Conservation (phyloP, 2,797 vertebrate species). For the Coilia nasus region DNA sequence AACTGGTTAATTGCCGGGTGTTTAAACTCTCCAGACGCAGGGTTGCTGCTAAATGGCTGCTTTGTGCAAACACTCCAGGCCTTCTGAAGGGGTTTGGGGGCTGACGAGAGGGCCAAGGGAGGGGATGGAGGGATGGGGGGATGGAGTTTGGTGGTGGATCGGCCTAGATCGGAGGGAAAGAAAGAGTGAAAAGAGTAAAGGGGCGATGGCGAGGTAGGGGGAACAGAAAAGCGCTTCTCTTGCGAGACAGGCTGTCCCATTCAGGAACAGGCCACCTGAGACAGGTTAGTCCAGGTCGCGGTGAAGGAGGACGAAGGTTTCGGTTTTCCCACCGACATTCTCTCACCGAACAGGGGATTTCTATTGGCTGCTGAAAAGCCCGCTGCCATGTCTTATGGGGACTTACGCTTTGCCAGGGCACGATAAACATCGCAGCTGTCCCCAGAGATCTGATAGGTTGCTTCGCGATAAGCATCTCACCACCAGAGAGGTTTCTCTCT, state of each 20-base stretch:
- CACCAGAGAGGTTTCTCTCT: neutral
- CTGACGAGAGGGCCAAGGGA: neutral
- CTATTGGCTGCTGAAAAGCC: slow-evolving; percentile 19
- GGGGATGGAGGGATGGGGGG: neutral
- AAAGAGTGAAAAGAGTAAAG: neutral
- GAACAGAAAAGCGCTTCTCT: neutral
- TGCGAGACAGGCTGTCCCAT: slow-evolving; percentile 30
- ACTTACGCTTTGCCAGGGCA: neutral
- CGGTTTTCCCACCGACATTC: slow-evolving; percentile 15
- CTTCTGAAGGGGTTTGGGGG: slow-evolving; percentile 18
- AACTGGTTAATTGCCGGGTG: slow-evolving; percentile 58
- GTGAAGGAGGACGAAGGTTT: slow-evolving; percentile 8
- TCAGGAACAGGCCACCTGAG: slow-evolving; percentile 46
- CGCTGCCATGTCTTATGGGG: neutral
- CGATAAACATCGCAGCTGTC: slow-evolving; percentile 33
- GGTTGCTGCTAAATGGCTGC: slow-evolving; percentile 58
- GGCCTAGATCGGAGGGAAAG: neutral
- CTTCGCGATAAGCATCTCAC: slow-evolving; percentile 45
- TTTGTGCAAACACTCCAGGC: slow-evolving; percentile 53
- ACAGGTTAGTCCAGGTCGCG: slow-evolving; percentile 4
- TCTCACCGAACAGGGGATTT: slow-evolving; percentile 29
- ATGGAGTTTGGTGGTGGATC: too few relatives aligned
- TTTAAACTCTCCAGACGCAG: slow-evolving; percentile 56
- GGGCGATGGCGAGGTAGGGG: neutral
- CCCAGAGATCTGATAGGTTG: slow-evolving; percentile 18